Evolutionary conservation across 2,797 vertebrate species (phyloP).

Genomic region (Sternotherus odoratus): DNA sequence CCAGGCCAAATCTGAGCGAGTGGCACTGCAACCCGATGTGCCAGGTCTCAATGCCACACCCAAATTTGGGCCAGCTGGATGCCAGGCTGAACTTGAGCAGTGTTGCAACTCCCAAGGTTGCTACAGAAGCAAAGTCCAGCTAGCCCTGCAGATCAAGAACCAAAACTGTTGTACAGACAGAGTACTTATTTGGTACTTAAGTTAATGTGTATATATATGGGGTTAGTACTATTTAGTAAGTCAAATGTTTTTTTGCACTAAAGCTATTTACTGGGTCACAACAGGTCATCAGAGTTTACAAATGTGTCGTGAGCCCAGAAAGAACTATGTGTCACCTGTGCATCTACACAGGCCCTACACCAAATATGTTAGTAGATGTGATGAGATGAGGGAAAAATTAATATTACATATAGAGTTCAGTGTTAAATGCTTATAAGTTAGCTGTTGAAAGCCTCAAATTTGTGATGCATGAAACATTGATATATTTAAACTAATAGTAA

Average conservation of each 20-base stretch:
- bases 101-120: no score
- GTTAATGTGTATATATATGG: neutral
- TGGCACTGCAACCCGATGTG: neutral
- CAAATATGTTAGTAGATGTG: neutral
- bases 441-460: neutral
- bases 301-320: no score
- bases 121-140: no score
- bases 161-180: neutral
- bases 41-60: neutral
- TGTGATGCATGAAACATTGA: neutral
- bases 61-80: neutral
- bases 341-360: neutral
- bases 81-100: neutral
- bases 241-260: no score
- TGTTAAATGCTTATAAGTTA: no score
- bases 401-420: neutral
- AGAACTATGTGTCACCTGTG: no score
- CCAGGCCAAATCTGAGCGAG: neutral
- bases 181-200: neutral
- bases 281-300: no score
- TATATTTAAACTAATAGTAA: neutral
- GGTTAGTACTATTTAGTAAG: neutral
- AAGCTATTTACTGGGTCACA: no score
- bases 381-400: neutral
- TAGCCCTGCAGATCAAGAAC: neutral